These are phyloP conservation scores for Radopholus similis DNA, from an alignment of 1,140 invertebrate genomes.

Conservation along the genomic window DNA sequence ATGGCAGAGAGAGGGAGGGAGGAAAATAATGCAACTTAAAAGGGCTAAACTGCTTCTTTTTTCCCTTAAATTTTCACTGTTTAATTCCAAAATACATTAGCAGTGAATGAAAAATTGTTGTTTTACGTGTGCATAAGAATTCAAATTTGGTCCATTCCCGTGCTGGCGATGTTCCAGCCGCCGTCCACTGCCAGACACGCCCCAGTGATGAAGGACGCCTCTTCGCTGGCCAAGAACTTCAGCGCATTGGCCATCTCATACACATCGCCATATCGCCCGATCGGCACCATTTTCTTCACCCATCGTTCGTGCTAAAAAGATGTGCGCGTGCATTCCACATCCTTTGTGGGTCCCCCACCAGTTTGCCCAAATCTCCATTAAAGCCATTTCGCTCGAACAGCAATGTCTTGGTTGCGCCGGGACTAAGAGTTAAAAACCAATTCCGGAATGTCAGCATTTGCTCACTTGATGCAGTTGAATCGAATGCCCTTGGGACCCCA, in stretches of 20 bases:
- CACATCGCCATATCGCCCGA: background rate
- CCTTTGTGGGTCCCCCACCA: background rate
- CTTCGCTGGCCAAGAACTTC: slow-evolving; percentile 19
- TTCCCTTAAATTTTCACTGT: too few species aligned
- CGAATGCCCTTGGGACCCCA: slow-evolving; percentile 18
- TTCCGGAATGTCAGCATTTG: background rate
- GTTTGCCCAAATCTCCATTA: background rate
- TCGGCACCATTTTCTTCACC: background rate
- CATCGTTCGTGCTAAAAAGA: background rate
- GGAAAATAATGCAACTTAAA: too few species aligned
- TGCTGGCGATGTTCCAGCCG: too few species aligned
- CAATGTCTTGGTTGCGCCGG: background rate
- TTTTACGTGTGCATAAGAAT: too few species aligned
- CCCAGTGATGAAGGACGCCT: slow-evolving; percentile 23
- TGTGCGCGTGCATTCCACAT: background rate
- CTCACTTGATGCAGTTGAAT: slow-evolving; percentile 22
- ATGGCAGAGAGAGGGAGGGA: too few species aligned
- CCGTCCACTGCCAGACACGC: slow-evolving; percentile 15
- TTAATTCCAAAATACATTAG: too few species aligned
- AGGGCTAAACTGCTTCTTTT: too few species aligned
- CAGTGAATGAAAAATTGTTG: too few species aligned
- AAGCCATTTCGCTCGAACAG: slow-evolving; percentile 1
- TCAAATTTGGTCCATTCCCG: too few species aligned
- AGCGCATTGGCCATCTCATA: slow-evolving; percentile 3
- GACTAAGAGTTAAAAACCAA: background rate